Conservation (phyloP, 2,797 vertebrate genomes). For the Fistularia tabacaria region DNA sequence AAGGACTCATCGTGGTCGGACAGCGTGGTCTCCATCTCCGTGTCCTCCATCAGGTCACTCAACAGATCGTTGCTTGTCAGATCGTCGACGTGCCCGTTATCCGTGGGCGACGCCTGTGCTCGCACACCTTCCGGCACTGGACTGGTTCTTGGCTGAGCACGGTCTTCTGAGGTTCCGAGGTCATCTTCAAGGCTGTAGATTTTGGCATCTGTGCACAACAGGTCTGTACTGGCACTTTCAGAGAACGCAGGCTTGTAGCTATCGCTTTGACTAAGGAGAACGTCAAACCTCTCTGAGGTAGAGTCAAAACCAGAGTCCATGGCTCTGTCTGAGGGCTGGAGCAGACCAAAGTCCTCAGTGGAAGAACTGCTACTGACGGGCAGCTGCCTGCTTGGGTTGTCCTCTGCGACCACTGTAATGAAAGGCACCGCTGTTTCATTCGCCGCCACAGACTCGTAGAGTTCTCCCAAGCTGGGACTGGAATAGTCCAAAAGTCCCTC, state of each 20-base stretch:
- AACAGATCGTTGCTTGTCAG: constrained; percentile 64
- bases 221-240: constrained; percentile 62
- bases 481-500: constrained; percentile 66
- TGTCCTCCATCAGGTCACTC: constrained; percentile 64
- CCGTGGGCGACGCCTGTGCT: constrained; percentile 34
- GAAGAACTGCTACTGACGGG: constrained; percentile 62
- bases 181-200: constrained; percentile 61
- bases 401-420: constrained; percentile 66
- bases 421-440: constrained; percentile 71
- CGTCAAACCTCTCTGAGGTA: constrained; percentile 64
- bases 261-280: constrained; percentile 45
- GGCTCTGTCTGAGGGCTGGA: constrained; percentile 54
- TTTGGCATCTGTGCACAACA: constrained; percentile 74
- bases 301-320: constrained; percentile 66
- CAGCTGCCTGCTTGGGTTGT: constrained; percentile 49
- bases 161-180: constrained; percentile 46
- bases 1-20: constrained; percentile 67
- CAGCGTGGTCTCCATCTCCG: constrained; percentile 55
- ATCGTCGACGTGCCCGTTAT: constrained; percentile 56
- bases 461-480: constrained; percentile 36
- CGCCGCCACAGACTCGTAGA: constrained; percentile 54
- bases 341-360: constrained; percentile 61
- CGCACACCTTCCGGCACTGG: constrained; percentile 38
- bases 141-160: constrained; percentile 26
- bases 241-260: constrained; percentile 47